Percentiles rank a stretch among this genome's conserved stretches.
phyloP scores from a whole-genome alignment of 1,140 invertebrate species.

The Aporrectodea caliginosa region DNA sequence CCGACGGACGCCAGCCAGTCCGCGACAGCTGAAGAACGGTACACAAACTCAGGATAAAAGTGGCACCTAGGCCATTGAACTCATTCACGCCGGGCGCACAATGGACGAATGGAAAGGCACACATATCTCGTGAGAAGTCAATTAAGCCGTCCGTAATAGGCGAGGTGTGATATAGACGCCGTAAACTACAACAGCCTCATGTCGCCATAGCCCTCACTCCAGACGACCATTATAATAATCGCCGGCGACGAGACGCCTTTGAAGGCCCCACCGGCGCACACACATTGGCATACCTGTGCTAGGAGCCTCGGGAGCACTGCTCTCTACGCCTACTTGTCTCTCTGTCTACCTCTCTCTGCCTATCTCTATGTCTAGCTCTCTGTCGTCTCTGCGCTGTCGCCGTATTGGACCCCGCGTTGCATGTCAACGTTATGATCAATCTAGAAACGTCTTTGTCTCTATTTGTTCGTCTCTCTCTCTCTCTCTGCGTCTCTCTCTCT shows the following conservation, averaged over 20 bases:
- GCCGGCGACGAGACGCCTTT: neutral
- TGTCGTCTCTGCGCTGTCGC: neutral
- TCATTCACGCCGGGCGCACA: conserved; percentile 1
- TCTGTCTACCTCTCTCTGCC: neutral
- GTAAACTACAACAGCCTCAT: neutral
- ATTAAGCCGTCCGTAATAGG: neutral
- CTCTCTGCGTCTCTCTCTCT: neutral
- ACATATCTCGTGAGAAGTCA: neutral
- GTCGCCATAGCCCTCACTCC: neutral
- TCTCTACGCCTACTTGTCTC: neutral
- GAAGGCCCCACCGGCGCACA: neutral
- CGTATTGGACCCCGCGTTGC: too few species aligned
- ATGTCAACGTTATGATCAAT: too few species aligned
- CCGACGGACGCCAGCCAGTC: too few species aligned
- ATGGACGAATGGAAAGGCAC: neutral
- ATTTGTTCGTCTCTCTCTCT: neutral
- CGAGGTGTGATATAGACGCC: neutral
- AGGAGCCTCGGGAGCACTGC: neutral
- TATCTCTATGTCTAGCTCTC: neutral
- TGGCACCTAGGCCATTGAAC: neutral
- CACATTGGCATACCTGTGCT: neutral
- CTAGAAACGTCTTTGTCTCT: too few species aligned
- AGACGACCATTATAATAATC: neutral
- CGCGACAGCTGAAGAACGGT: neutral
- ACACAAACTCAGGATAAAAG: neutral